phyloP scores from a whole-genome alignment of 2,888 invertebrate species.

The Cordylochernes scorpioides region DNA sequence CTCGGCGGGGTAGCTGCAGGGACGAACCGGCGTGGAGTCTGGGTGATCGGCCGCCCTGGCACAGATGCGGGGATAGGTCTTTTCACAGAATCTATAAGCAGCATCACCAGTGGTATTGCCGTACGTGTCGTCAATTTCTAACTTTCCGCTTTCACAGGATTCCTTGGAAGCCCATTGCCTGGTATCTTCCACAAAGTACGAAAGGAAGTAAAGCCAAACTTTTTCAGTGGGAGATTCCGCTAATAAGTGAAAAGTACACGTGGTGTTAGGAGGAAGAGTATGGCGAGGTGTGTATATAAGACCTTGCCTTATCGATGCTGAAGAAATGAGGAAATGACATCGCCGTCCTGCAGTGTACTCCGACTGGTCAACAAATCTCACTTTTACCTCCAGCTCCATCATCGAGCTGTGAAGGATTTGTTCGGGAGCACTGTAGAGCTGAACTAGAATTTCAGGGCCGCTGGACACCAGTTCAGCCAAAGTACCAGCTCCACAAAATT shows the following conservation, averaged over 20 bases:
- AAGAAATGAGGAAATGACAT: conserved; percentile 8
- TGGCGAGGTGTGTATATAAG: conserved; percentile 10
- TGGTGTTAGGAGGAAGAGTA: conserved; percentile 54
- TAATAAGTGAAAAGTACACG: conserved; percentile 48
- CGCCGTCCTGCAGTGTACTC: conserved; percentile 14
- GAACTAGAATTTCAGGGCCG: conserved; percentile 45
- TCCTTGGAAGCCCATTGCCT: conserved; percentile 8
- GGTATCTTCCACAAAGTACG: conserved; percentile 37
- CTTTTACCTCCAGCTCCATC: conserved; percentile 49
- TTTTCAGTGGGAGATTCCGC: conserved; percentile 18
- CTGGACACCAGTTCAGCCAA: conserved; percentile 51
- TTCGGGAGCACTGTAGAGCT: conserved; percentile 53
- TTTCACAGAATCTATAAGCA: conserved; percentile 32
- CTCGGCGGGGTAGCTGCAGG: conserved; percentile 26
- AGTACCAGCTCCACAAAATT: conserved; percentile 52
- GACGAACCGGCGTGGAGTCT: conserved; percentile 14
- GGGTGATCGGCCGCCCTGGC: conserved; percentile 15
- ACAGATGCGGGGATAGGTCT: conserved; percentile 15
- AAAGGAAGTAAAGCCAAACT: conserved; percentile 62
- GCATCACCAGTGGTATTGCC: conserved; percentile 5
- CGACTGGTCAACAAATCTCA: conserved; percentile 38
- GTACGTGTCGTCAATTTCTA: conserved; percentile 12
- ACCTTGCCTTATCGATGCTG: conserved; percentile 7
- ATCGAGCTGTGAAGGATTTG: conserved; percentile 43
- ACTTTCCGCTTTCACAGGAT: conserved; percentile 10